These are phyloP conservation scores for Eustalomyia histrio DNA, from an alignment of 2,888 invertebrate species.

Conservation along the genomic window DNA sequence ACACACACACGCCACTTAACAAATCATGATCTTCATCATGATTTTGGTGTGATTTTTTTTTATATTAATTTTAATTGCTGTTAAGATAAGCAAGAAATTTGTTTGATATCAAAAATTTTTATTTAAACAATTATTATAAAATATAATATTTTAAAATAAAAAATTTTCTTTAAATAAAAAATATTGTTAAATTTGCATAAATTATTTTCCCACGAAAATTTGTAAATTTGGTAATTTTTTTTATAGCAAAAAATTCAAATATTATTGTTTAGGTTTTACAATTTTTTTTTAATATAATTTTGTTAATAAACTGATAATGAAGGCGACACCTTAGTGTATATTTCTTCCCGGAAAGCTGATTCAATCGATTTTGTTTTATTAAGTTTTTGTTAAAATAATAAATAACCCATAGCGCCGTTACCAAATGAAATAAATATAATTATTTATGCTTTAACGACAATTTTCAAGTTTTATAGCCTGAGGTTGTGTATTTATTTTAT, in stretches of 20 bases:
- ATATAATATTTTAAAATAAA: too few species aligned
- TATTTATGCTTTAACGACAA: constrained; percentile 14
- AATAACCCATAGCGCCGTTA: constrained; percentile 44
- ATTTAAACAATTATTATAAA: neutral
- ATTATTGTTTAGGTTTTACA: constrained; percentile 23
- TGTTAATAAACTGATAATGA: constrained; percentile 19
- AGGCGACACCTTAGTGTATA: constrained; percentile 41
- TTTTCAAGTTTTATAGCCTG: constrained; percentile 2
- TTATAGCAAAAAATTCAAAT: constrained; percentile 38
- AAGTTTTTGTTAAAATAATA: constrained; percentile 2
- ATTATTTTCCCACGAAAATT: constrained; percentile 29
- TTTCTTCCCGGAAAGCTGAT: constrained; percentile 56
- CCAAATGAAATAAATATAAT: neutral
- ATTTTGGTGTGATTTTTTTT: constrained; percentile 58
- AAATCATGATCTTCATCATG: constrained; percentile 64
- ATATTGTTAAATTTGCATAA: neutral
- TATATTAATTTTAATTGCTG: constrained; percentile 65
- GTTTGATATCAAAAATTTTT: neutral
- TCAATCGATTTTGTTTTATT: constrained; percentile 15
- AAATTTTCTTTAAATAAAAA: constrained; percentile 24
- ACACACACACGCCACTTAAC: constrained; percentile 60
- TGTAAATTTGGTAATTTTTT: neutral
- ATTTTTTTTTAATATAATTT: constrained; percentile 5
- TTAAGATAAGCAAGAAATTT: constrained; percentile 59
- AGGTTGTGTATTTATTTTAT: constrained; percentile 10